These are phyloP conservation scores for Exaiptasia diaphana DNA, from an alignment of 64 coral and sea anemone species.

Conservation along the genomic window DNA sequence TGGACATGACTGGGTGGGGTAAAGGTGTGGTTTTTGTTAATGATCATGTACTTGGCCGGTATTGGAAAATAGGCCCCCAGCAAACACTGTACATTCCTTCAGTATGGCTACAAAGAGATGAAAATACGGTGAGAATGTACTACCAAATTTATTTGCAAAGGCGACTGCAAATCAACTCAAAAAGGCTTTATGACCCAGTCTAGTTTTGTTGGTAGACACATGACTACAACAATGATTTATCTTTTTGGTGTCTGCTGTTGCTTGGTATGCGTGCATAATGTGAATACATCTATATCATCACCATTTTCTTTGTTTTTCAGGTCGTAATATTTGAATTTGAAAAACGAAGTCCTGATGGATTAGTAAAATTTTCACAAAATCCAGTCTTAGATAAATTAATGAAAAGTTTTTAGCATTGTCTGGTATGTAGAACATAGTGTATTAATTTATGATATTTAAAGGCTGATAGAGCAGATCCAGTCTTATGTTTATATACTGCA, in stretches of 20 bases:
- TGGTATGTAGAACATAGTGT: background rate
- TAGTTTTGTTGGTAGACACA: too few species aligned
- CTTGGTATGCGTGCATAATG: too few species aligned
- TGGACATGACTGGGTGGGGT: slow-evolving; percentile 71
- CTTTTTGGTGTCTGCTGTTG: too few species aligned
- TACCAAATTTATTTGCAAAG: too few species aligned
- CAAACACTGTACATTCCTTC: slow-evolving; percentile 73
- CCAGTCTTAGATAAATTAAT: background rate
- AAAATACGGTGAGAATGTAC: slow-evolving; percentile 71
- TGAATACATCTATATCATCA: too few species aligned
- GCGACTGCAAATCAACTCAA: too few species aligned
- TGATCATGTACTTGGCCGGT: slow-evolving; percentile 75
- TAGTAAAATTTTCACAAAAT: background rate
- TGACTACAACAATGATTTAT: too few species aligned
- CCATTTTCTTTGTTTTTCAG: background rate
- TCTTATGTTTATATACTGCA: too few species aligned
- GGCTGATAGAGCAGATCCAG: too few species aligned
- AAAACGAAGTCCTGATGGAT: background rate
- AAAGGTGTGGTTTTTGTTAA: slow-evolving; percentile 82
- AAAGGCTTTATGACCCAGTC: too few species aligned
- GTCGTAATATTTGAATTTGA: background rate
- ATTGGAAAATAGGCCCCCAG: slow-evolving; percentile 81
- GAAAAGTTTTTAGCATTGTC: background rate
- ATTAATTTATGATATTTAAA: background rate
- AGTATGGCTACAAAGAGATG: slow-evolving; percentile 52